A percentile compares a stretch with the other conserved stretches of the same genome.
phyloP scores from a whole-genome alignment of 2,888 invertebrate genomes.

The Aspidiotus rigidus region DNA sequence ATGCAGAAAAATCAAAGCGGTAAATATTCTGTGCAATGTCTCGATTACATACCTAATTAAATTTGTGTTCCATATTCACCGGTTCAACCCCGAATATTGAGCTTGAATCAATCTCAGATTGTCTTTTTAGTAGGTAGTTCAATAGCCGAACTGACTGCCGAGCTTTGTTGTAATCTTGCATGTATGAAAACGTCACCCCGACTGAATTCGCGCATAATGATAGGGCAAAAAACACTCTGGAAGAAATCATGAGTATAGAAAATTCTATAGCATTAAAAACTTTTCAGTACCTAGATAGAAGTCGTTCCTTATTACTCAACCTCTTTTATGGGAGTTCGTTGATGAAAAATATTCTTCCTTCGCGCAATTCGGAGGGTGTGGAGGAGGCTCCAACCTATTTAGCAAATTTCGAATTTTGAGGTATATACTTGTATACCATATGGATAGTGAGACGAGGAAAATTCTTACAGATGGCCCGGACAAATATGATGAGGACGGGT shows the following conservation, averaged over 20 bases:
- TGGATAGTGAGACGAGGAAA: too few relatives aligned
- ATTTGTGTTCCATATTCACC: slow-evolving; percentile 30
- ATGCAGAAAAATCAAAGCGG: not conserved
- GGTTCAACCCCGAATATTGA: slow-evolving; percentile 43
- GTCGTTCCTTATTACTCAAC: too few relatives aligned
- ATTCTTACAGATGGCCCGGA: too few relatives aligned
- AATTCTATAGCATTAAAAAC: too few relatives aligned
- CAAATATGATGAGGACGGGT: too few relatives aligned
- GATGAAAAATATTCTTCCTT: too few relatives aligned
- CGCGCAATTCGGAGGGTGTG: too few relatives aligned
- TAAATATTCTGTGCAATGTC: not conserved
- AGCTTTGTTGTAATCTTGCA: slow-evolving; percentile 45
- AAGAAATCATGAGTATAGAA: slow-evolving; percentile 6
- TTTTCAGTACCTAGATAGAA: not conserved
- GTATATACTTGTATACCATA: too few relatives aligned
- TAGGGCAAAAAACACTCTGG: slow-evolving; percentile 49
- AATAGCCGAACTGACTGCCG: slow-evolving; percentile 42
- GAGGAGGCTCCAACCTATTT: too few relatives aligned
- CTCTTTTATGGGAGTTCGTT: too few relatives aligned
- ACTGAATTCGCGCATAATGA: slow-evolving; percentile 47
- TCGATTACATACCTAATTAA: not conserved
- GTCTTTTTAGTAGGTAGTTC: slow-evolving; percentile 42
- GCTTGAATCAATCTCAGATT: slow-evolving; percentile 46
- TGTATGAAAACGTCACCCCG: slow-evolving; percentile 44
- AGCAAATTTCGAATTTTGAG: too few relatives aligned